Conservation (phyloP, 2,888 invertebrate species). For the Amphipyra berbera region DNA sequence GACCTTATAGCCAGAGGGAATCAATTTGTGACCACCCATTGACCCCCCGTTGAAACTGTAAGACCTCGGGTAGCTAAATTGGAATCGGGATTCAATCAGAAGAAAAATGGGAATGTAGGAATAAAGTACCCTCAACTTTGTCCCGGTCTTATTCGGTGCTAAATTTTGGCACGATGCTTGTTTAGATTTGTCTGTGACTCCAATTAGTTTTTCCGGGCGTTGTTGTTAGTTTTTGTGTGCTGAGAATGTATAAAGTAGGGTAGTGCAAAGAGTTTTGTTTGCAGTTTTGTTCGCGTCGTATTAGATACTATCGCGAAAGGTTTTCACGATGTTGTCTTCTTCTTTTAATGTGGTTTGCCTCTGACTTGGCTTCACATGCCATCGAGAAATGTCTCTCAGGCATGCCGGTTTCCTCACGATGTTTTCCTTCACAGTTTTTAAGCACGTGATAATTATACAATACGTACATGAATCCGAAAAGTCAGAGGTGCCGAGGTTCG, state of each 20-base stretch:
- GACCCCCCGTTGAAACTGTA: constrained; percentile 50
- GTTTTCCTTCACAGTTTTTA: too few species aligned
- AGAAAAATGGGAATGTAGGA: constrained; percentile 54
- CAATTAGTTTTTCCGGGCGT: constrained; percentile 45
- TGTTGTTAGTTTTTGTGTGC: constrained; percentile 29
- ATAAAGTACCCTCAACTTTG: constrained; percentile 50
- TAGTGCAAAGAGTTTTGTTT: constrained; percentile 9
- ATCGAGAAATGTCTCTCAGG: too few species aligned
- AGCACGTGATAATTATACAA: too few species aligned
- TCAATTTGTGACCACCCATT: constrained; percentile 59
- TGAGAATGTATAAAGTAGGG: neutral
- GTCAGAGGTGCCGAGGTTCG: too few species aligned
- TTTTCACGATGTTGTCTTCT: neutral
- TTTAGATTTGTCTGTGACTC: constrained; percentile 35
- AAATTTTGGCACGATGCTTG: constrained; percentile 46
- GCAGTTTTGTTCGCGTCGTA: constrained; percentile 3
- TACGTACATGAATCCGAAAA: too few species aligned
- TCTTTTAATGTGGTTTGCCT: neutral
- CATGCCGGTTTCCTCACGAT: too few species aligned
- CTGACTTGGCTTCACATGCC: too few species aligned
- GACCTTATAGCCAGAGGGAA: constrained; percentile 33
- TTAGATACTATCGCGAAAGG: neutral
- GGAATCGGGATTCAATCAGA: constrained; percentile 56
- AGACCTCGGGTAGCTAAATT: constrained; percentile 49
- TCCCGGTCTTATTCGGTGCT: constrained; percentile 44